phyloP scores from a whole-genome alignment of 2,113 vertebrate genomes.

The Laticauda colubrina region DNA sequence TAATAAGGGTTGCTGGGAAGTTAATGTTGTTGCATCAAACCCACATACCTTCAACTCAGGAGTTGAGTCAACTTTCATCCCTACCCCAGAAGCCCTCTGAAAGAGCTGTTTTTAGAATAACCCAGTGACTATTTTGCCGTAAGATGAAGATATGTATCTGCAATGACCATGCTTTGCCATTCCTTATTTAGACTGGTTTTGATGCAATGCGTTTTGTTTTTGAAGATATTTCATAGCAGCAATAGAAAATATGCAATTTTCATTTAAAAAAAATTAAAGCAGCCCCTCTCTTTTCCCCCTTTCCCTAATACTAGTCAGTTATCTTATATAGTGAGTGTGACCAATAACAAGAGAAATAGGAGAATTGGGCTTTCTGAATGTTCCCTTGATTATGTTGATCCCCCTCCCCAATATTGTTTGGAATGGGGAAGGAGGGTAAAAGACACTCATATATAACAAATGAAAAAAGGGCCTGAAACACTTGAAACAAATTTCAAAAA shows the following conservation, averaged over 20 bases:
- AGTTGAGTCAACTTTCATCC: neutral
- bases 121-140: neutral
- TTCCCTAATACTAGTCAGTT: neutral
- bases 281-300: neutral
- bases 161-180: neutral
- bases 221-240: neutral
- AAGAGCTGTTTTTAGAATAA: neutral
- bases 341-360: neutral
- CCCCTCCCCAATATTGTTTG: neutral
- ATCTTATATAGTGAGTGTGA: neutral
- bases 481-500: neutral
- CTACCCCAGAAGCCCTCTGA: neutral
- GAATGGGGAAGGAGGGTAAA: neutral
- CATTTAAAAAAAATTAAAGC: neutral
- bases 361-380: neutral
- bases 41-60: neutral
- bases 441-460: neutral
- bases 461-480: neutral
- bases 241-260: neutral
- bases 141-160: neutral
- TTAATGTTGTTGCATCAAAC: neutral
- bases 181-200: neutral
- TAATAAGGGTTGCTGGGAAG: neutral
- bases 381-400: neutral
- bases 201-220: neutral